Percentiles rank a stretch among this genome's conserved stretches.
These are phyloP conservation scores for Carollia perspicillata DNA, from an alignment of 2,113 vertebrate species.

Conservation along the genomic window DNA sequence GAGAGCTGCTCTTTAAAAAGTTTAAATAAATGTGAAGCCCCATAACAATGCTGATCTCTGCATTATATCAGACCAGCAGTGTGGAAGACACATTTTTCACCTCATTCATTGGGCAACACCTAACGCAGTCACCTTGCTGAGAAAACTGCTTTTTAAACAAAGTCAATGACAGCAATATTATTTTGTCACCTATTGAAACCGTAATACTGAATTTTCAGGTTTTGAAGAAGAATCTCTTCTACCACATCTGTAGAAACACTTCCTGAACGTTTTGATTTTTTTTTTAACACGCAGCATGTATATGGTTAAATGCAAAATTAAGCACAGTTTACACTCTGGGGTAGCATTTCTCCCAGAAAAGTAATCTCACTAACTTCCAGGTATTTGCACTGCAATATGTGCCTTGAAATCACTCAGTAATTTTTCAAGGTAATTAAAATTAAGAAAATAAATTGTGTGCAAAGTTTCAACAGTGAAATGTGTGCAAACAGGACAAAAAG, in stretches of 20 bases:
- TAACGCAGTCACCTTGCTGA: slow-evolving; percentile 62
- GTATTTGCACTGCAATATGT: slow-evolving; percentile 47
- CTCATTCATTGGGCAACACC: slow-evolving; percentile 60
- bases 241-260: slow-evolving; percentile 43
- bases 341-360: not conserved
- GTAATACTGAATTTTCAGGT: not conserved
- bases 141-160: slow-evolving; percentile 69
- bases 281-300: not conserved
- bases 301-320: not conserved
- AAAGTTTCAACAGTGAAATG: slow-evolving; percentile 41
- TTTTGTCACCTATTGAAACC: slow-evolving; percentile 55
- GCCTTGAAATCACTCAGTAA: not conserved
- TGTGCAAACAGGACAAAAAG: slow-evolving; percentile 79
- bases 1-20: not conserved
- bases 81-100: slow-evolving; percentile 61
- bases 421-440: slow-evolving; percentile 61
- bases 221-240: slow-evolving; percentile 36
- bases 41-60: slow-evolving; percentile 11
- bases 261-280: not conserved
- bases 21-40: slow-evolving; percentile 34
- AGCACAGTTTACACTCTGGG: slow-evolving; percentile 30
- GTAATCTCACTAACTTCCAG: slow-evolving; percentile 36
- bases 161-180: slow-evolving; percentile 36
- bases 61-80: slow-evolving; percentile 67
- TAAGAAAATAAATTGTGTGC: not conserved